Percentiles rank a stretch among this genome's conserved stretches.
Conservation (phyloP, 2,113 vertebrate species). For the Crotalus viridis region DNA sequence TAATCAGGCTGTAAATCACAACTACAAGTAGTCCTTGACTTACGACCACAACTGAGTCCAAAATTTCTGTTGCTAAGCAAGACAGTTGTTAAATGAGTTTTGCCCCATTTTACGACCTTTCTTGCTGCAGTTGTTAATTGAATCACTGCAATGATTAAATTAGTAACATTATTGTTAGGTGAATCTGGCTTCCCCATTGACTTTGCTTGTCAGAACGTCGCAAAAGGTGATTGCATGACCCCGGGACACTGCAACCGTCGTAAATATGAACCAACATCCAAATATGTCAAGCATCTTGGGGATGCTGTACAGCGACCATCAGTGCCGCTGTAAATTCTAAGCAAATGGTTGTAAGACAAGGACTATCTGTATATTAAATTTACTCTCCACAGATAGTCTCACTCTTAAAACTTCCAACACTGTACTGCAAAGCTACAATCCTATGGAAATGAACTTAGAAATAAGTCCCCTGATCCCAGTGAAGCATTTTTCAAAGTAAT, state of each 20-base stretch:
- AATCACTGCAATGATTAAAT: background rate
- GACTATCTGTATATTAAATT: background rate
- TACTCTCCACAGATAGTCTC: background rate
- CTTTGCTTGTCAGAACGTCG: background rate
- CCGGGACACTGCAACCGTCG: background rate
- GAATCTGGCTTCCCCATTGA: background rate
- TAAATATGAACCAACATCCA: background rate
- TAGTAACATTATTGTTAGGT: background rate
- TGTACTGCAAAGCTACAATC: background rate
- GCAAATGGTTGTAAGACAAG: background rate
- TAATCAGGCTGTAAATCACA: conserved; percentile 15
- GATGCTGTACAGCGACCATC: background rate
- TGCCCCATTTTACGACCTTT: background rate
- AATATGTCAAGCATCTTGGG: background rate
- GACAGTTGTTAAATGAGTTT: background rate
- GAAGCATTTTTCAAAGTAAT: background rate
- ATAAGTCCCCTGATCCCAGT: background rate
- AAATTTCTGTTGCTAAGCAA: background rate
- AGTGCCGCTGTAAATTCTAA: background rate
- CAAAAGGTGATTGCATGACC: background rate
- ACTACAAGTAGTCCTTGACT: background rate
- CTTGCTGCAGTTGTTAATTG: background rate
- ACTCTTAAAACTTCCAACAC: background rate
- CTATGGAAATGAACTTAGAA: background rate
- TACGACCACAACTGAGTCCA: background rate